phyloP scores from a whole-genome alignment of 1,140 invertebrate genomes.

The Nymphalis io region DNA sequence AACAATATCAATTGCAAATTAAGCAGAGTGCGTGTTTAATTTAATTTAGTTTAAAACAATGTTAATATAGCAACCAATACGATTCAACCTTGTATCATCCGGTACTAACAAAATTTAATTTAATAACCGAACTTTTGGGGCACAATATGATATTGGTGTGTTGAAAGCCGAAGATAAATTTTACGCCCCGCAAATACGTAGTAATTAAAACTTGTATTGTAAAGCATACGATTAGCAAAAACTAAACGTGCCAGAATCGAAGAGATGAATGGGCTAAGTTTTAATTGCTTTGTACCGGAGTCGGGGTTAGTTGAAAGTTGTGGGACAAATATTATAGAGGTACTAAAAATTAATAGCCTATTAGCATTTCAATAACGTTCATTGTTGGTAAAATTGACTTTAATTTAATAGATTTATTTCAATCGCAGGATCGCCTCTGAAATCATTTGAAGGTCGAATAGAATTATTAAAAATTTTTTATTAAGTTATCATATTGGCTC shows the following conservation, averaged over 20 bases:
- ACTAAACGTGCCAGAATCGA: conserved; percentile 33
- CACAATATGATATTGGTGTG: background rate
- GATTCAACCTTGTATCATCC: background rate
- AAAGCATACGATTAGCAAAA: conserved; percentile 36
- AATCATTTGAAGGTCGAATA: background rate
- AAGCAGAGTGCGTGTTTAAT: background rate
- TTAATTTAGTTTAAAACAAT: conserved; percentile 8
- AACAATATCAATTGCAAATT: conserved; percentile 3
- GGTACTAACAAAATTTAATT: background rate
- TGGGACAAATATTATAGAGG: conserved; percentile 16
- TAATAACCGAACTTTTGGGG: background rate
- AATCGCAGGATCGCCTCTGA: background rate
- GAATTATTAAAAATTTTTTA: no score
- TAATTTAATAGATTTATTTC: conserved; percentile 10
- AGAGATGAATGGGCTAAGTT: conserved; percentile 35
- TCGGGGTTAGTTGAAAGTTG: conserved; percentile 19
- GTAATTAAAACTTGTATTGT: conserved; percentile 38
- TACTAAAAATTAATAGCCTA: conserved; percentile 27
- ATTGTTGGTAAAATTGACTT: conserved; percentile 12
- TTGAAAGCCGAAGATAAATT: conserved; percentile 16
- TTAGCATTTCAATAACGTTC: conserved; percentile 14
- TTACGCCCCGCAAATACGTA: conserved; percentile 22
- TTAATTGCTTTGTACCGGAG: conserved; percentile 33
- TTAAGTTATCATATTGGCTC: background rate
- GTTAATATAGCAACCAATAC: conserved; percentile 2